Conservation (phyloP, 2,888 invertebrate genomes). For the Tribolium freemani region DNA sequence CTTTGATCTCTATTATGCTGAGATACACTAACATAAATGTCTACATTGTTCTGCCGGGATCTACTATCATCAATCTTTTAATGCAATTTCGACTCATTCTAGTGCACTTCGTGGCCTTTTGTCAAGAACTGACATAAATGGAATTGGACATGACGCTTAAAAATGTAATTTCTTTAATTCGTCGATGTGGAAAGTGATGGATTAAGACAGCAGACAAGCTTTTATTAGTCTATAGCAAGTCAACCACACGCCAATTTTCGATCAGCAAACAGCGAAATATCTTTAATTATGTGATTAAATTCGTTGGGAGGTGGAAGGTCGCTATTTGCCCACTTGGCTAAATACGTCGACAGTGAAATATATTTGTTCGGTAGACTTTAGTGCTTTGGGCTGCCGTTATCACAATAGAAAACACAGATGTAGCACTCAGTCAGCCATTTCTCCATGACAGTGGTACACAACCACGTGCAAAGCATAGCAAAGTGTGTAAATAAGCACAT, state of each 20-base stretch:
- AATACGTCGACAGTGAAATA: not conserved
- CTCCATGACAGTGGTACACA: not conserved
- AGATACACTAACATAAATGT: constrained; percentile 8
- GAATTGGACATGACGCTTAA: constrained; percentile 10
- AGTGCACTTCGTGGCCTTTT: constrained; percentile 10
- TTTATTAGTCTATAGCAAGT: too few species aligned
- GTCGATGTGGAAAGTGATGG: not conserved
- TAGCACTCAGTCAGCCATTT: not conserved
- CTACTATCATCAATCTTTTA: constrained; percentile 25
- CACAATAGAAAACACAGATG: not conserved
- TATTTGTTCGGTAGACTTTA: not conserved
- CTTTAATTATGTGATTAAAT: not conserved
- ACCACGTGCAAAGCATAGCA: constrained; percentile 17
- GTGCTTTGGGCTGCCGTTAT: not conserved
- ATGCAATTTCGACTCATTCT: constrained; percentile 22
- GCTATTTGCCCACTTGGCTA: not conserved
- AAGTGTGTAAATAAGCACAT: constrained; percentile 17
- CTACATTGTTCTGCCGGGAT: constrained; percentile 15
- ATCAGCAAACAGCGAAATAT: too few species aligned
- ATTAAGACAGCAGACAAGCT: not conserved
- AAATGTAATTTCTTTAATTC: constrained; percentile 17
- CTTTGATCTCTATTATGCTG: constrained; percentile 29
- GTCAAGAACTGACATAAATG: constrained; percentile 17
- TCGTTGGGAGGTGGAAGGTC: not conserved
- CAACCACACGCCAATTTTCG: too few species aligned